Evolutionary conservation across 2,113 vertebrate genomes (phyloP).

Genomic region (Alligator mississippiensis): DNA sequence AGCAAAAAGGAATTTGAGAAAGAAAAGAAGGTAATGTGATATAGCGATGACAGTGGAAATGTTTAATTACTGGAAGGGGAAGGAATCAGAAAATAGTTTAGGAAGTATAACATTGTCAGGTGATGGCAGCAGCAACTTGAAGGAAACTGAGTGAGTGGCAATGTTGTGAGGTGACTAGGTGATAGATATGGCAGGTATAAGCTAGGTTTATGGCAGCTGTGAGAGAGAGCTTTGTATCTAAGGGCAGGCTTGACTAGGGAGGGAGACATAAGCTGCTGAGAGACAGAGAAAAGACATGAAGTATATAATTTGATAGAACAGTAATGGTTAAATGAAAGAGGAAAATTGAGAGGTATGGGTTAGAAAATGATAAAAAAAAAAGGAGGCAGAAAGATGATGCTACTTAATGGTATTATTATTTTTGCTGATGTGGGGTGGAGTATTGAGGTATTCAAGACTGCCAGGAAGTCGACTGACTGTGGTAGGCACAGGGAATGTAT

Average conservation of each 20-base stretch:
- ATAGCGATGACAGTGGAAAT: not conserved
- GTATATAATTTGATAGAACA: accelerated
- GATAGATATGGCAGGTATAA: not conserved
- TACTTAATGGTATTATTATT: not conserved
- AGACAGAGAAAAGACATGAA: not conserved
- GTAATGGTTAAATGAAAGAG: not conserved
- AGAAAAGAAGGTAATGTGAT: not conserved
- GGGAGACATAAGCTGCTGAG: accelerated
- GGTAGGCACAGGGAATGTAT: not conserved
- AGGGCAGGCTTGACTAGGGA: not conserved
- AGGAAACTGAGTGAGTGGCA: not conserved
- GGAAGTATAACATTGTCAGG: accelerated
- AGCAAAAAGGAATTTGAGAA: not conserved
- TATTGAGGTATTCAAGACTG: not conserved
- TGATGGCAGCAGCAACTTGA: not conserved
- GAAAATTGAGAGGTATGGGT: not conserved
- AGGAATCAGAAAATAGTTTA: accelerated
- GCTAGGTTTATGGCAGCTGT: not conserved
- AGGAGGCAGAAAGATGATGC: not conserved
- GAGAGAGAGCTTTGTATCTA: not conserved
- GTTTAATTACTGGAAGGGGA: not conserved
- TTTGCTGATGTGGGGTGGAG: not conserved
- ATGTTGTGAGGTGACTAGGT: not conserved
- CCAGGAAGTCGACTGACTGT: too few species aligned
- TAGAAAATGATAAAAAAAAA: not conserved